Evolutionary conservation across 2,113 vertebrate species (phyloP), one percentile per base, ranked within the genome.

Genomic region (Columba janthina): DNA sequence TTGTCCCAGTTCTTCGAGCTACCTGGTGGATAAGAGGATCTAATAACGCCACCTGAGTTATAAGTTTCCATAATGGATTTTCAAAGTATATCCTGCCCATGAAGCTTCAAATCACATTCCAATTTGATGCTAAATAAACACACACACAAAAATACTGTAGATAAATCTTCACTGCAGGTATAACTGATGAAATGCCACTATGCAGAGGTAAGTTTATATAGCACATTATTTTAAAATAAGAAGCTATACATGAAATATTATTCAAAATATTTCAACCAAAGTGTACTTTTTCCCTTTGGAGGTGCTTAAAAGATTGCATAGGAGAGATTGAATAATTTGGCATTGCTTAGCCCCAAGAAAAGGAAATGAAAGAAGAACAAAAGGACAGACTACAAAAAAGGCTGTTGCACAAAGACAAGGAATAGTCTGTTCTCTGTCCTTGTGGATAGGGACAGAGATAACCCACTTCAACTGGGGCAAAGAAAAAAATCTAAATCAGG

Each of bases 311-410:
- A 89, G 28, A 85, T 71, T 5, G 0, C 69, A 77, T 7, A 84
- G 51, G 15, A 84, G 21, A 87, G 42, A 74, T 6, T 36, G 85
- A 80, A 95, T 94, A 89, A 93, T 89, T 87, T 58, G 90, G 20
- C 77, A 87, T 54, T 84, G 51, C 70, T 84, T 84, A 91, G 90
- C 56, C 36, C 60, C 51, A 80, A 85, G 88, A 89, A 93, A 76
- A 86, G 25, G 16, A 48, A n/a, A 87, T 74, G 46, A 95, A 96
- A 88, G 44, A 76, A 6, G 38, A 94, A 96, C 72, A 93, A 91
- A 91, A 93, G n/a, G 50, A 86, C 46, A 73, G 36, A 77, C 61
- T 89, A 95, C 60, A 91, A 62, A 91, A 89, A 77, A 89, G 18
- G n/a, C 51, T 28, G 54, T 44, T 91, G 65, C 61, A 94, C 57